Conservation (phyloP, 2,113 vertebrate genomes). For the Thinocorus orbignyianus region DNA sequence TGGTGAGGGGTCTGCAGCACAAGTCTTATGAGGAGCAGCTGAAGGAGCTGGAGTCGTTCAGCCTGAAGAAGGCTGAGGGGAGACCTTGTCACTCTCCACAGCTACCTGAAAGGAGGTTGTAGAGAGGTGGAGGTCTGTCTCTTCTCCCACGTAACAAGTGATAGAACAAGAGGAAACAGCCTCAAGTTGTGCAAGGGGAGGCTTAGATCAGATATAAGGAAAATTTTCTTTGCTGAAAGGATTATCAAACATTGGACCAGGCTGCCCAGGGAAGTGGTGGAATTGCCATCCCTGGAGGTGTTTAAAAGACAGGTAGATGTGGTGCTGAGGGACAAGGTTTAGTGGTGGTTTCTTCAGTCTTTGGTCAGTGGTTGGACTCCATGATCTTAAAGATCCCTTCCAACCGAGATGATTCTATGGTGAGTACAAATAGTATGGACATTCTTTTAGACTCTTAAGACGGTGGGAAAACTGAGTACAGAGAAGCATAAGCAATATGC, state of each 20-base stretch:
- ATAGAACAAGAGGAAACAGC: background rate
- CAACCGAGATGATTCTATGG: background rate
- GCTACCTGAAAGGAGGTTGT: background rate
- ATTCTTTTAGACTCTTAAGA: fast-evolving
- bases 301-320: background rate
- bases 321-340: background rate
- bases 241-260: background rate
- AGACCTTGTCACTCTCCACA: background rate
- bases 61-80: background rate
- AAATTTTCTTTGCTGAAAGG: background rate
- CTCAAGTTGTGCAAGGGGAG: background rate
- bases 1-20: background rate
- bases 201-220: background rate
- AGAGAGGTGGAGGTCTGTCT: background rate
- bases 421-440: fast-evolving
- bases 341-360: background rate
- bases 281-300: background rate
- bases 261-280: background rate
- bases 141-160: background rate
- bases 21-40: background rate
- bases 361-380: background rate
- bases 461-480: background rate
- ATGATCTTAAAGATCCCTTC: background rate
- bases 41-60: background rate
- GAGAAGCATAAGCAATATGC: background rate